Conservation (phyloP, 2,113 vertebrate species). For the Bungarus multicinctus region DNA sequence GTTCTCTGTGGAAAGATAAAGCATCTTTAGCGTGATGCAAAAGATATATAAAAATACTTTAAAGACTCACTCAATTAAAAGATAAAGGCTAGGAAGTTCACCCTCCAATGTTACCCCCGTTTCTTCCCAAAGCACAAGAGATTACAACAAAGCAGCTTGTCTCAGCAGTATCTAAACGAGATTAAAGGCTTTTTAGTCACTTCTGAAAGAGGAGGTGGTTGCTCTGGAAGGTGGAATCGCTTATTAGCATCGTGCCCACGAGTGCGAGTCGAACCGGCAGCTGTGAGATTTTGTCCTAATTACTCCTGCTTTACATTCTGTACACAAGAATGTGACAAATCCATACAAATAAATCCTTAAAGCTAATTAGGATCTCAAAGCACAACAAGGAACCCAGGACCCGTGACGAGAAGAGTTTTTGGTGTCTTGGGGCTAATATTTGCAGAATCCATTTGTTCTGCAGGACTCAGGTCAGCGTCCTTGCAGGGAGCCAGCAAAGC, state of each 20-base stretch:
- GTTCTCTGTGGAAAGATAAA: neutral
- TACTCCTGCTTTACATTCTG: slow-evolving; percentile 42
- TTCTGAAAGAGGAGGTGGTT: neutral
- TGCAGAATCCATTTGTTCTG: neutral
- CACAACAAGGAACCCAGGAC: neutral
- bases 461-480: neutral
- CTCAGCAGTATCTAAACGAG: neutral
- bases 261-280: neutral
- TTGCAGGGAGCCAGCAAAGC: neutral
- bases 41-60: neutral
- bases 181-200: neutral
- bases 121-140: neutral
- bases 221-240: neutral
- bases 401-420: neutral
- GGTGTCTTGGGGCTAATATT: neutral
- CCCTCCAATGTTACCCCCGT: neutral
- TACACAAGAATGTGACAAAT: neutral
- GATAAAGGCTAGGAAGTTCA: neutral
- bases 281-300: slow-evolving; percentile 47
- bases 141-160: neutral
- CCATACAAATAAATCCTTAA: neutral
- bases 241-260: neutral
- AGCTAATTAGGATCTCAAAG: slow-evolving; percentile 30
- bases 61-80: neutral
- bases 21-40: neutral